Base-by-base conservation (phyloP, 2,797 vertebrate genomes). In the Danio jaintianensis region DNA sequence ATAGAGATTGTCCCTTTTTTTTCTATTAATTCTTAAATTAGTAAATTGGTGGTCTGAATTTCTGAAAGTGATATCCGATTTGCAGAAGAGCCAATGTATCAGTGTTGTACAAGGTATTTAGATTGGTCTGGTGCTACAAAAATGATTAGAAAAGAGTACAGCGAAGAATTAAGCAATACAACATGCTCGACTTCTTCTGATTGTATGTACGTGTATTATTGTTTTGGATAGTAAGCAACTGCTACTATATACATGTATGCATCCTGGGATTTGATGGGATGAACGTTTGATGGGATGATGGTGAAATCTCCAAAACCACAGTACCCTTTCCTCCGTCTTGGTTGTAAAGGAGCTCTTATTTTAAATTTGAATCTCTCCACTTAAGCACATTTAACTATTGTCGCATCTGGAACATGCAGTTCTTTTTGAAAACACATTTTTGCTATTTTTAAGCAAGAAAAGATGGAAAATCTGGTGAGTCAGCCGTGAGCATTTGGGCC, bases 251-350 rank as follows among this genome's bases (percentile, higher is more conserved):
- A 29, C 29, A n/a, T n/a, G n/a, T n/a, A 13, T n/a, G 50, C 11
- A 73, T 42, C 42, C 20, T 59, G 55, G 71, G 8, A 29, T 29
- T 47, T 73, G 45, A 73, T 59, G 55, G 53, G n/a, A n/a, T n/a
- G n/a, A 38, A 20, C 63, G 58, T 55, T 42, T 76, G 62, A 66
- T 55, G 74, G 36, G 74, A 66, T 50, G 43, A 29, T 53, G 36
- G 50, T 56, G 42, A 56, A 68, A 77, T 77, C 63, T 58, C 2
- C 53, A 66, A 77, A 77, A 66, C 52, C 62, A 48, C 42, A 13
- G 42, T 45, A 18, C 29, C 15, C 36, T 67, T 77, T 52, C 6
- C 22, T 29, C 13, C 43, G 10, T 70, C 5, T 50, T 22, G 5
- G 20, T 78, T 78, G 29, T n/a, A 38, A 47, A 58, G 10, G 16